These are phyloP conservation scores for Semicossyphus pulcher DNA, from an alignment of 2,113 vertebrate genomes.

Conservation along the genomic window DNA sequence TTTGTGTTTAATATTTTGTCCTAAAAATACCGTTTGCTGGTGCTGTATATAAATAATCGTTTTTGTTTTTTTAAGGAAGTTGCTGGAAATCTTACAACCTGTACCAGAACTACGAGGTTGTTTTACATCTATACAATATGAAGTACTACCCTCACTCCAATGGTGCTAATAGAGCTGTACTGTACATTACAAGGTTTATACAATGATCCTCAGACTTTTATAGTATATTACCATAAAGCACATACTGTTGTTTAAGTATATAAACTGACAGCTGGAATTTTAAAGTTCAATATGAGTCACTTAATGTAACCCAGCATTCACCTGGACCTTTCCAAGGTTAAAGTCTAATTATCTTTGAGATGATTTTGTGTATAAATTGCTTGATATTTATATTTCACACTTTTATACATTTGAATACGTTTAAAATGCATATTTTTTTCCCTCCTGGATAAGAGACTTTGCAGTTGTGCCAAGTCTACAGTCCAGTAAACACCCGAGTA, in stretches of 20 bases:
- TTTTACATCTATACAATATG: slow-evolving; percentile 40
- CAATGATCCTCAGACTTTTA: slow-evolving; percentile 2
- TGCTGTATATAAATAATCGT: slow-evolving; percentile 53
- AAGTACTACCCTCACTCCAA: slow-evolving; percentile 35
- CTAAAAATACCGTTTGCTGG: slow-evolving; percentile 32
- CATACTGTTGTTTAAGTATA: slow-evolving; percentile 4
- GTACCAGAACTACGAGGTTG: slow-evolving; percentile 26
- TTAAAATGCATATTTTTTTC: slow-evolving; percentile 10
- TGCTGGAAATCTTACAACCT: slow-evolving; percentile 18
- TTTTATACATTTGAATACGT: slow-evolving; percentile 48
- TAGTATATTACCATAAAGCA: slow-evolving; percentile 4
- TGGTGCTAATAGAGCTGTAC: slow-evolving; percentile 54
- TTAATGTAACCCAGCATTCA: background rate
- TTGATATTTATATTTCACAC: slow-evolving; percentile 72
- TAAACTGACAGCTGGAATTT: background rate
- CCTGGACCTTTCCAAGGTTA: slow-evolving; percentile 8
- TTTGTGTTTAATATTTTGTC: slow-evolving; percentile 25
- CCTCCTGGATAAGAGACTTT: slow-evolving; percentile 6
- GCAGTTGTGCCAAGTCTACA: background rate
- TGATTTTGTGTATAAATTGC: slow-evolving; percentile 63
- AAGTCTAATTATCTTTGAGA: slow-evolving; percentile 5
- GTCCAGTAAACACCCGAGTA: background rate
- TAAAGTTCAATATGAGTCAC: background rate
- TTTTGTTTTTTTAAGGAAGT: slow-evolving; percentile 30
- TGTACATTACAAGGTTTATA: slow-evolving; percentile 20